Conservation (phyloP, 2,888 invertebrate species). For the Sialis lutaria region DNA sequence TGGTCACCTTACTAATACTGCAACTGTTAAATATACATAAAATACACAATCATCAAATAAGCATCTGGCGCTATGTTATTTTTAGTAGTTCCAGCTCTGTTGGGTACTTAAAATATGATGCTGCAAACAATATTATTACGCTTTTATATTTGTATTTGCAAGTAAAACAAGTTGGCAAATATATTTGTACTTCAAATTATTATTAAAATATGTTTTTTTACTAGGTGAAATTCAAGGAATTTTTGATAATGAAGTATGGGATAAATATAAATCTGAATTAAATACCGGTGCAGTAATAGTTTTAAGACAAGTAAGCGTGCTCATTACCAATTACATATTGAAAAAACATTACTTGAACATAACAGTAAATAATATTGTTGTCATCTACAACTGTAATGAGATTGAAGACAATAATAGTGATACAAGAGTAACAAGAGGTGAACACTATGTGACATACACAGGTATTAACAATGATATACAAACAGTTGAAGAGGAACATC, state of each 20-base stretch:
- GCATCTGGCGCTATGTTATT: too few relatives aligned
- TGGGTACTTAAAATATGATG: too few relatives aligned
- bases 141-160: too few relatives aligned
- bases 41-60: too few relatives aligned
- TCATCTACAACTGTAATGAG: constrained; percentile 13
- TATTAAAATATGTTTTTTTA: constrained; percentile 5
- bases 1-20: too few relatives aligned
- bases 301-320: constrained; percentile 17
- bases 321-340: constrained; percentile 10
- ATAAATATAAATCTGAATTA: constrained; percentile 15
- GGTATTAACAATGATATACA: background rate
- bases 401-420: background rate
- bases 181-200: background rate
- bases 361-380: constrained; percentile 18
- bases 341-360: constrained; percentile 18
- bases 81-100: too few relatives aligned
- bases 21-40: too few relatives aligned
- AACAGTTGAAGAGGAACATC: background rate
- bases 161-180: background rate
- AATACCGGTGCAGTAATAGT: constrained; percentile 17
- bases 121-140: too few relatives aligned
- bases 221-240: constrained; percentile 18
- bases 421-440: background rate
- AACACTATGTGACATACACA: background rate
- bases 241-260: constrained; percentile 17